Percentiles rank a stretch among this genome's conserved stretches.
These are phyloP conservation scores for Pinctada fucata DNA, from an alignment of 2,888 invertebrate species.

Conservation along the genomic window DNA sequence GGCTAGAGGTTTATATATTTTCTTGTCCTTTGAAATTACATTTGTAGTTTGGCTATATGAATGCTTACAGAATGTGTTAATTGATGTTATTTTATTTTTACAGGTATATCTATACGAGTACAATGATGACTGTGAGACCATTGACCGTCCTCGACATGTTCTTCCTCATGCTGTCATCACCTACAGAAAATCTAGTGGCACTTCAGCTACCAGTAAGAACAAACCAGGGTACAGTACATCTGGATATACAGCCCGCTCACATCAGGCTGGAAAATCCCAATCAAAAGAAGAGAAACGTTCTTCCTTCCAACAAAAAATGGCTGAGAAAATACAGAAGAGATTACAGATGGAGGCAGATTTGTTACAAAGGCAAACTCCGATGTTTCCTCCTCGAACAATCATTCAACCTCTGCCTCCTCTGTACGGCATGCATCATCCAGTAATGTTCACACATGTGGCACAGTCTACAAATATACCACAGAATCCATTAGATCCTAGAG, in stretches of 20 bases:
- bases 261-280: too few relatives aligned
- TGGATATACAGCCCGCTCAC: background rate
- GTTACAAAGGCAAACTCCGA: too few relatives aligned
- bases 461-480: background rate
- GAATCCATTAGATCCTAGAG: background rate
- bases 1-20: too few relatives aligned
- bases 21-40: too few relatives aligned
- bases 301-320: slow-evolving; percentile 13
- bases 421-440: background rate
- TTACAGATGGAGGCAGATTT: slow-evolving; percentile 12
- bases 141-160: slow-evolving; percentile 63
- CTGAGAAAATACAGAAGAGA: slow-evolving; percentile 23
- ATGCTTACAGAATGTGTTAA: too few relatives aligned
- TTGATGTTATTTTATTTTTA: too few relatives aligned
- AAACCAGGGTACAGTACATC: slow-evolving; percentile 5
- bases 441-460: background rate
- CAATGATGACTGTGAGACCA: slow-evolving; percentile 65
- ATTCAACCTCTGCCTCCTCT: background rate
- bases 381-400: too few relatives aligned
- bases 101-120: slow-evolving; percentile 71
- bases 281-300: slow-evolving; percentile 2
- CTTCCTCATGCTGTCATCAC: slow-evolving; percentile 63
- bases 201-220: background rate
- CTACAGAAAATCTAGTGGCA: slow-evolving; percentile 35
- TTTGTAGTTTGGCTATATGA: too few relatives aligned